A percentile compares a stretch with the other conserved stretches of the same genome.
These are phyloP conservation scores for Rhynchotus rufescens DNA, from an alignment of 2,797 vertebrate species.

Conservation along the genomic window DNA sequence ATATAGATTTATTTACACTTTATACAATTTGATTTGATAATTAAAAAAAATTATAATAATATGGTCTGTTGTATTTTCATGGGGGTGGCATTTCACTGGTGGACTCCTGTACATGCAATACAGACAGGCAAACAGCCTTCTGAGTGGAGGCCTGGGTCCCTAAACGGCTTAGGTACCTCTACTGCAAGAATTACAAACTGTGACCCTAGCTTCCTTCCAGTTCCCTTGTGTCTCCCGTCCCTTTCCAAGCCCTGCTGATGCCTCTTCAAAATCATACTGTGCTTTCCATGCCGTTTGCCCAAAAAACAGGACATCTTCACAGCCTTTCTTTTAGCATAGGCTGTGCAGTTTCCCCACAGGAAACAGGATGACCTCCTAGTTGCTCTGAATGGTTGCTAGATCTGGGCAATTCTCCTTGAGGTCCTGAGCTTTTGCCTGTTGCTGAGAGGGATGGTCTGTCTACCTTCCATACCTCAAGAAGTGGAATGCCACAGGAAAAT, in stretches of 20 bases:
- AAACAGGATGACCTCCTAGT: not conserved
- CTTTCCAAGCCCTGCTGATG: not conserved
- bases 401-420: not conserved
- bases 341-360: not conserved
- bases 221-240: not conserved
- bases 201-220: not conserved
- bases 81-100: not conserved
- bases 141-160: not conserved
- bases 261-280: not conserved
- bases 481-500: not conserved
- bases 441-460: not conserved
- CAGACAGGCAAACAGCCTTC: not conserved
- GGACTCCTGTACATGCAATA: not conserved
- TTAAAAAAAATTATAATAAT: not conserved
- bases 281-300: not conserved
- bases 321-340: not conserved
- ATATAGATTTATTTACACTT: slow-evolving; percentile 27
- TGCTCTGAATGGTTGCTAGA: not conserved
- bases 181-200: not conserved
- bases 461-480: not conserved
- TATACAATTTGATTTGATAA: not conserved
- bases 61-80: not conserved
- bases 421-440: not conserved
- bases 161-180: not conserved
- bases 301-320: not conserved